Evolutionary conservation across 2,113 vertebrate species (phyloP), one percentile per base, ranked within the genome.

Genomic region (Bagarius yarrelli): DNA sequence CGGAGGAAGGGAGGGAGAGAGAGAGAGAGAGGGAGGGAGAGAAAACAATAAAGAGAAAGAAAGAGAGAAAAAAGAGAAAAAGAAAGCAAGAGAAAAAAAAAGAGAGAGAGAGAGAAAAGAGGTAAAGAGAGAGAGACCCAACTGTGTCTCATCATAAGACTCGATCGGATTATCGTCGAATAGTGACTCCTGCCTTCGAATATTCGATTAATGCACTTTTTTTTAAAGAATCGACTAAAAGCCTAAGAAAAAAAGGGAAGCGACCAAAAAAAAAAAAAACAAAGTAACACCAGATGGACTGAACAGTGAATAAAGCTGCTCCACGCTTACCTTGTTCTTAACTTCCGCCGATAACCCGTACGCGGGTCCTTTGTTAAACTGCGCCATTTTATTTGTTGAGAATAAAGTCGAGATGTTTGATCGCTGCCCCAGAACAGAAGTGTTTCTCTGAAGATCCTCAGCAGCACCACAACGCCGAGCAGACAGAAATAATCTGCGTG

Each of bases 301-400:
- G 23, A 13, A 5, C 50, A 55, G 1, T 1, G n/a, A 52, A 3
- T 52, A 55, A 21, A 34, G 25, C 50, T 19, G 14, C 12, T 61
- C 19, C 25, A n/a, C 2, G 2, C 83, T 59, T 86, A 95, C 94
- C 94, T 95, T 95, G 85, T 94, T 95, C 89, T 93, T 94, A 83
- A 95, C 94, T 86, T 95, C 94, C 52, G 94, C 94, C 36, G 94
- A 95, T 25, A 95, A 93, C 75, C 94, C 94, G 64, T 95, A 95
- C 27, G 93, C 93, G 30, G 94, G 94, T 80, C 94, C 94, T 91
- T 92, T 94, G 90, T 95, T 95, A 89, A 95, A 95, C 86, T 94
- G 93, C 81, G 92, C 92, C 94, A 95, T 94, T 86, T 63, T 79
- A 67, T 25, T 57, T 12, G 21, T 44, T 36, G 32, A 15, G 5